phyloP scores from a whole-genome alignment of 2,113 vertebrate genomes.

The Rhabdomys dilectus region DNA sequence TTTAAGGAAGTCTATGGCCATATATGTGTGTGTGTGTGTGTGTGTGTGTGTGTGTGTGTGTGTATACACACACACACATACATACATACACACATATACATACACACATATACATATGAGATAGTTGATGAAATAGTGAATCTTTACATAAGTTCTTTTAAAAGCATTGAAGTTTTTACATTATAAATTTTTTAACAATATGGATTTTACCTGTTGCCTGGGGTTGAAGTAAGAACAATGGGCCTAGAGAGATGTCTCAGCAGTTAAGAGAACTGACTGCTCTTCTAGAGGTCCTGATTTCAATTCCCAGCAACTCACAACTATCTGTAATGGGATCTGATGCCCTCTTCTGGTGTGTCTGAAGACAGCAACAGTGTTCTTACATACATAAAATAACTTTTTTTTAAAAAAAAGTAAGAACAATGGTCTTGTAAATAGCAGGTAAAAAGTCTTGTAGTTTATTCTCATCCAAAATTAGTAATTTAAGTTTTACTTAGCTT shows the following conservation, averaged over 20 bases:
- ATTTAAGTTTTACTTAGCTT: constrained; percentile 3
- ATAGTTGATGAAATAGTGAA: constrained; percentile 36
- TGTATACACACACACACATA: too few relatives aligned
- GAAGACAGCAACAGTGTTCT: too few relatives aligned
- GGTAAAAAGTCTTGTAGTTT: constrained; percentile 22
- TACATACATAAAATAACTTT: too few relatives aligned
- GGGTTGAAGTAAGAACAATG: neutral
- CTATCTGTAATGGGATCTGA: too few relatives aligned
- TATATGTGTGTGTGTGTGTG: neutral
- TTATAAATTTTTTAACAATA: neutral
- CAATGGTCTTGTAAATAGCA: constrained; percentile 5
- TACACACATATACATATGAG: neutral
- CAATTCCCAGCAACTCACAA: too few relatives aligned
- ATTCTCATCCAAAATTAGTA: neutral
- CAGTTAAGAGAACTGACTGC: too few relatives aligned
- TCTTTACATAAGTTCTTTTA: constrained; percentile 20
- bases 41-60: too few relatives aligned
- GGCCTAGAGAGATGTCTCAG: too few relatives aligned
- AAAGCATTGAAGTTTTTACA: constrained; percentile 11
- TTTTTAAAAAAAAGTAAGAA: neutral
- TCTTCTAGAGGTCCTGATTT: too few relatives aligned
- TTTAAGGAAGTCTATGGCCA: constrained; percentile 16
- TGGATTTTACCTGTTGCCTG: neutral
- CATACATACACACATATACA: neutral
- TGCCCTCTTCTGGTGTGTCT: too few relatives aligned